Base-by-base conservation (phyloP, 2,888 invertebrate genomes). In the Epinotia nisella region DNA sequence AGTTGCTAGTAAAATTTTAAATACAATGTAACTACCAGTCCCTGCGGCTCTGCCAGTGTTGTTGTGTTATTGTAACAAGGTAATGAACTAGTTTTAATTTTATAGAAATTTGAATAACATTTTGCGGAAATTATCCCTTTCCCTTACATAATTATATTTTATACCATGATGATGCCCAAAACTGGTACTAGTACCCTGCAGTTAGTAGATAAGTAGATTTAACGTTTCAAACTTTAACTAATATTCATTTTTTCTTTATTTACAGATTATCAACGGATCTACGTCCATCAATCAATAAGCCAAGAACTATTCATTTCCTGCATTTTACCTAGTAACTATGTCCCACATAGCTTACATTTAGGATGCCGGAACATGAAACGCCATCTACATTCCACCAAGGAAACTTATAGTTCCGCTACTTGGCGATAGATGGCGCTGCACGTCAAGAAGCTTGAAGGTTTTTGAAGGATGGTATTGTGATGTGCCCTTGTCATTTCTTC, bases 401-500 rank as follows among this genome's bases (percentile, higher is more conserved):
- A 0, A 75, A 80, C 79, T 75, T 78, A 0, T 24, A 49, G 15
- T 41, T 41, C 9, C 0, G 62, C 87, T 83, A 83, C 79, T 82
- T 81, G 71, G 35, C 78, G 70, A 66, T 64, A 86, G 89, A 82
- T 86, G 86, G 82, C 86, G 75, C 61, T 73, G 70, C 41, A 24
- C 1, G 59, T 21, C 9, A 62, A 73, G 56, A 56, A 9, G 2
- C 13, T 60, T 11, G 15, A 19, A 58, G 53, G 56, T 67, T 55
- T 13, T n/a, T 49, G 10, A 78, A 76, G 9, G 9, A 35, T 9
- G 78, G 86, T 87, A 84, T 77, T 80, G 81, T 75, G 84, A 81
- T 94, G 95, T 91, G 92, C 97, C 98, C 98, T 98, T 98, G 96
- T 98, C 98, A 98, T 97, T 49, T 98, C 97, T 96, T 96, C 95